Evolutionary conservation across 2,113 vertebrate genomes (phyloP), one percentile per base, ranked within the genome.

Genomic region (Ptychochromis oligacanthus): DNA sequence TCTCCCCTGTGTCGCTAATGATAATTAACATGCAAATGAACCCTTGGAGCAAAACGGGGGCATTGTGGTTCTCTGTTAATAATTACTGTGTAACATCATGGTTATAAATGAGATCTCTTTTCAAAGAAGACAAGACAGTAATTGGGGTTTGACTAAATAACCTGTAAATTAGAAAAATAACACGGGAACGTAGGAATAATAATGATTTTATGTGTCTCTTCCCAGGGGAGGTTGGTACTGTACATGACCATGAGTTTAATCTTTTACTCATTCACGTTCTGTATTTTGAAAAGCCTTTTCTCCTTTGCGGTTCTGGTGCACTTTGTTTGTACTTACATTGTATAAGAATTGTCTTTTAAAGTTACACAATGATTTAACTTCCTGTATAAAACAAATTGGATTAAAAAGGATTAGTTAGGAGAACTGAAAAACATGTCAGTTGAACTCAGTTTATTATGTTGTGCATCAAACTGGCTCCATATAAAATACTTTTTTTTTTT

Each of bases 1-100:
- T 94, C 96, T 96, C 96, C 96, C 95, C 93, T 95, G 62, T 62
- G 74, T 85, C 84, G 80, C 90, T 93, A 91, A 95, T 97, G 96
- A 97, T 97, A 97, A 98, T 98, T 98, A 98, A 97, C 96, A 98
- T 98, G 97, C 96, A 98, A 98, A 99, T 98, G 93, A 97, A 97
- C 95, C 95, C 82, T 83, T 96, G 96, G 97, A 94, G 81, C 77
- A 58, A 72, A 83, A 79, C 54, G 56, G 85, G 95, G 95, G 93
- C 95, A 90, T 94, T 90, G 93, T 86, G 93, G 94, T 95, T 95
- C 95, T 95, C 89, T 91, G 95, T 96, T 97, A 96, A 97, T 98
- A 98, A 98, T 97, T 97, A 97, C 97, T 97, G 96, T 96, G 95
- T 95, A 97, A 95, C 94, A 94, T 95, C 95, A 88, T 83, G 91